Percentiles rank a stretch among this genome's conserved stretches.
Conservation (phyloP, 2,797 vertebrate species). For the Melanotaenia pygmaea region DNA sequence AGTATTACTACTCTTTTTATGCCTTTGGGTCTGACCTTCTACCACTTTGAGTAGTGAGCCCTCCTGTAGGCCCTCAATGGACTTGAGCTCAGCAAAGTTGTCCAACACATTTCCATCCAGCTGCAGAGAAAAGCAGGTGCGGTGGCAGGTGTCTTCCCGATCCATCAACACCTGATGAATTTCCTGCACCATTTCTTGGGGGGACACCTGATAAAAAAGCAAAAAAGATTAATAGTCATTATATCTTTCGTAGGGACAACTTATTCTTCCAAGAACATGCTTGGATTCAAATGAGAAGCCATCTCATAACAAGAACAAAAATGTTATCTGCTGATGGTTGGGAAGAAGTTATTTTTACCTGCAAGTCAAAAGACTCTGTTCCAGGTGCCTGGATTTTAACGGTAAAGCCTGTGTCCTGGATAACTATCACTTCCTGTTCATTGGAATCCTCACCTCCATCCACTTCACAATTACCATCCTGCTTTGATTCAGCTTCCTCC, state of each 20-base stretch:
- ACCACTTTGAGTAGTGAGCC: constrained; percentile 96
- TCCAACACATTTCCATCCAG: constrained; percentile 97
- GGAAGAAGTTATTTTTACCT: constrained; percentile 79
- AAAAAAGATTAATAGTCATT: neutral
- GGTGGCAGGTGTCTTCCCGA: constrained; percentile 97
- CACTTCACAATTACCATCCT: constrained; percentile 85
- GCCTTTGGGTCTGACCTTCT: constrained; percentile 86
- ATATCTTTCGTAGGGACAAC: neutral
- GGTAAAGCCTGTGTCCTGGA: constrained; percentile 98
- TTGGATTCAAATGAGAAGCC: neutral
- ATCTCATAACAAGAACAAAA: neutral
- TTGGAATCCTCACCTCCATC: constrained; percentile 88
- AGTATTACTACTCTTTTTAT: neutral
- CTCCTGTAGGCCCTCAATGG: constrained; percentile 96
- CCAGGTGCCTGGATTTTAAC: constrained; percentile 96
- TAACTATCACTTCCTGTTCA: constrained; percentile 98
- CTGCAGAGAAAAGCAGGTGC: constrained; percentile 98
- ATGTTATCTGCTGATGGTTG: neutral
- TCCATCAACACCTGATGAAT: constrained; percentile 99
- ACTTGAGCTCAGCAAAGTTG: constrained; percentile 98
- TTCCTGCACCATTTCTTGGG: constrained; percentile 99
- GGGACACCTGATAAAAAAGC: constrained; percentile 88
- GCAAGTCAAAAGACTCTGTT: constrained; percentile 95
- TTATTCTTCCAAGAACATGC: neutral
- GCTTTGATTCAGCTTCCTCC: constrained; percentile 82